Conservation (phyloP, 2,113 vertebrate species). For the Pongo pygmaeus region DNA sequence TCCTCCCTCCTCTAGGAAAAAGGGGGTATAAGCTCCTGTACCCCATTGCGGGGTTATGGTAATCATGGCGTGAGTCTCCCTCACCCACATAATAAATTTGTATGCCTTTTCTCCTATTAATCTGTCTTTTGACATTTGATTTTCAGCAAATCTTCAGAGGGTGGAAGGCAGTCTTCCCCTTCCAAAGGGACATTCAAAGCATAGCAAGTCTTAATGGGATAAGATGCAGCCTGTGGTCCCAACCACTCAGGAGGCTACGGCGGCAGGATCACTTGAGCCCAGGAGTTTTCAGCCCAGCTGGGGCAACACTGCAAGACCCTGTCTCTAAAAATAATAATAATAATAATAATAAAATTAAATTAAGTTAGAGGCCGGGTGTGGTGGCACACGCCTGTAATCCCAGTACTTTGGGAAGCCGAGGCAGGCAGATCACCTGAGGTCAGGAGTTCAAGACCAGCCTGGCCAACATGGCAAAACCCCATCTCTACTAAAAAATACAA, state of each 20-base stretch:
- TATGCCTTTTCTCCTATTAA: not conserved
- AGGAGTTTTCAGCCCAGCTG: not conserved
- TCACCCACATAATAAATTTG: not conserved
- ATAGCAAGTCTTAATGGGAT: not conserved
- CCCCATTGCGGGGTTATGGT: not conserved
- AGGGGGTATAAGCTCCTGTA: not conserved
- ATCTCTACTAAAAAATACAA: not conserved
- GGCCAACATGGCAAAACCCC: no score
- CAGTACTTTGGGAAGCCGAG: no score
- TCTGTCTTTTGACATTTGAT: not conserved
- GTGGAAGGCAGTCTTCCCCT: not conserved
- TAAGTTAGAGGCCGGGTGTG: no score
- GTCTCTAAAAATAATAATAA: not conserved
- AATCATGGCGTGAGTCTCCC: not conserved
- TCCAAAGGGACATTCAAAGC: not conserved
- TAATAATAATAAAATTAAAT: not conserved
- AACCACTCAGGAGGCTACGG: not conserved
- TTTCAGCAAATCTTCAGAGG: not conserved
- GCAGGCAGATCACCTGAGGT: no score
- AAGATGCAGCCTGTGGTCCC: not conserved
- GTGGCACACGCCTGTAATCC: no score
- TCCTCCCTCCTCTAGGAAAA: not conserved
- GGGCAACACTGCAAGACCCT: not conserved
- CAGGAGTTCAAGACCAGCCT: no score
- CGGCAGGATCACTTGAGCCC: no score